Conservation (phyloP, 2,113 vertebrate genomes). For the Dasypus novemcinctus region DNA sequence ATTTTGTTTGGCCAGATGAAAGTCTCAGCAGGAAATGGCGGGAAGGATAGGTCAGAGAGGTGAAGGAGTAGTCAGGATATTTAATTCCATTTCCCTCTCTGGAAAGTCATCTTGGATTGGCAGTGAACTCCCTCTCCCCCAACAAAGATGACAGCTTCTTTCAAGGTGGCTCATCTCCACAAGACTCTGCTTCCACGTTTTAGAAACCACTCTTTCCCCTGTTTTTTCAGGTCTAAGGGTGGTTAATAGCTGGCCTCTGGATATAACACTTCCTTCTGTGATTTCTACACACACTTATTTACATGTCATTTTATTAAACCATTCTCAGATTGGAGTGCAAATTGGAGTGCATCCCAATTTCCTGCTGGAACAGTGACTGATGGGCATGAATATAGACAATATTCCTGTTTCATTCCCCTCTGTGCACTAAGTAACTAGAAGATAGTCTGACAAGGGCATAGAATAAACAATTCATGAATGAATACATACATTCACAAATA, state of each 20-base stretch:
- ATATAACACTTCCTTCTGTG: background rate
- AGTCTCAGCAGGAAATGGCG: accelerated
- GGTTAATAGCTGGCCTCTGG: background rate
- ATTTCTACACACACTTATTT: background rate
- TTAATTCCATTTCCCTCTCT: background rate
- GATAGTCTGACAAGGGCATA: background rate
- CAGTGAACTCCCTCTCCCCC: background rate
- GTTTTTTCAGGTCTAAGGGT: background rate
- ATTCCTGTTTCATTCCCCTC: background rate
- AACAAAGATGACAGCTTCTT: background rate
- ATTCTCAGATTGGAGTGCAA: background rate
- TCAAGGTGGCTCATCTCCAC: background rate
- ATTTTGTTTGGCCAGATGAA: background rate
- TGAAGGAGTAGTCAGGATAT: background rate
- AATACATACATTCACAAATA: background rate
- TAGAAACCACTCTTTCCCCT: background rate
- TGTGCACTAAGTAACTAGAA: background rate
- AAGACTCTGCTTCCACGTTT: background rate
- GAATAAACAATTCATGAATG: background rate
- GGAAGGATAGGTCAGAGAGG: background rate
- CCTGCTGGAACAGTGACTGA: background rate
- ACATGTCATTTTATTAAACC: background rate
- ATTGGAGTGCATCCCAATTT: background rate
- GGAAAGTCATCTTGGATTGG: background rate
- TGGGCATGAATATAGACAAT: no score